phyloP scores from a whole-genome alignment of 1,140 invertebrate species.

The Aphelenchoides fujianensis region DNA sequence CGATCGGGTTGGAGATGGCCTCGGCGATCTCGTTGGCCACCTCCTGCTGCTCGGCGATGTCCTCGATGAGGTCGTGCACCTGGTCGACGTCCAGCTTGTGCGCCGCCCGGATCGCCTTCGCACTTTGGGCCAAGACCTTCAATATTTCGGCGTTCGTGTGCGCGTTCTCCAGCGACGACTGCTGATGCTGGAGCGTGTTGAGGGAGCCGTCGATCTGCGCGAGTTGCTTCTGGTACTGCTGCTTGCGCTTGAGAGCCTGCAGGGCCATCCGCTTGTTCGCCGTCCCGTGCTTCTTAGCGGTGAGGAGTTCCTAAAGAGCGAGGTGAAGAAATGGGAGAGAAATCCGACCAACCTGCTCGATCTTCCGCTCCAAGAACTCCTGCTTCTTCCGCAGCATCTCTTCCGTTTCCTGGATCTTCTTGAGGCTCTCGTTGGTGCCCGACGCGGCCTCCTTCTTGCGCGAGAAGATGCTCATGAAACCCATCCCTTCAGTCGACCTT shows the following conservation, averaged over 20 bases:
- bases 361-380: conserved; percentile 92
- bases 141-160: conserved; percentile 96
- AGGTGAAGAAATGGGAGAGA: conserved; percentile 36
- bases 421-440: conserved; percentile 90
- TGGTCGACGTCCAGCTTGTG: conserved; percentile 79
- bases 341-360: conserved; percentile 68
- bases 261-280: conserved; percentile 98
- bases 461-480: conserved; percentile 31
- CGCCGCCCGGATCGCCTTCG: conserved; percentile 84
- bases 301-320: conserved; percentile 76
- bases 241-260: conserved; percentile 94
- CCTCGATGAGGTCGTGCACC: conserved; percentile 87
- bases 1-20: conserved; percentile 94
- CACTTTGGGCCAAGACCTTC: conserved; percentile 89
- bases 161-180: conserved; percentile 95
- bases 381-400: conserved; percentile 98
- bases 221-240: conserved; percentile 91
- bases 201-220: conserved; percentile 97
- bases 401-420: conserved; percentile 90
- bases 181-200: conserved; percentile 95
- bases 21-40: conserved; percentile 95
- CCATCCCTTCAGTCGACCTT: conserved; percentile 50
- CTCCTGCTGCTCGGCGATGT: conserved; percentile 98
- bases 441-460: conserved; percentile 79
- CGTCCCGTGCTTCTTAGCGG: conserved; percentile 86